Base-by-base conservation (phyloP, 2,888 invertebrate species). In the Drosophila fulvimacula region DNA sequence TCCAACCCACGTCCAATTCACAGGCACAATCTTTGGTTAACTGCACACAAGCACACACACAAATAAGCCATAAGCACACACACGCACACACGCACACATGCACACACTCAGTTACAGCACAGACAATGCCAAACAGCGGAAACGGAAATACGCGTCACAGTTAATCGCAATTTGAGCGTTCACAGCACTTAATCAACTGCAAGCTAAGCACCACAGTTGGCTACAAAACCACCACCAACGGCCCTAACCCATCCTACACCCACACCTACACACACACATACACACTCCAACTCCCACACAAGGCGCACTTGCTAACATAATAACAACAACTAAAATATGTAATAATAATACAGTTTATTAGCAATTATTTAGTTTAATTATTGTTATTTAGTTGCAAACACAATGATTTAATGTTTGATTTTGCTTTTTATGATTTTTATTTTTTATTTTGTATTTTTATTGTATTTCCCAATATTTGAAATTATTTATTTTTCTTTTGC, bases 11-110 rank as follows among this genome's bases (percentile, higher is more conserved):
- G 56, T 79, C 66, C 79, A 74, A 79, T 83, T 79, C 73, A 81
- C 89, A 89, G 90, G 89, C 73, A 87, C 73, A 70, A 81, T 84
- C 67, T 81, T 74, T 85, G 86, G 86, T 85, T 89, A 89, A 81
- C 61, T 56, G 70, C 68, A 78, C 72, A 80, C 75, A 52, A 38
- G 60, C 61, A 64, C 61, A 75, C 49, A 55, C 38, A 53, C 59
- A 64, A 59, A 63, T 67, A 65, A 53, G 34, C 49, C 70, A 60
- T 58, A 57, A 36, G 64, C 64, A 56, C 38, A 13, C 52, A 48
- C 65, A 75, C 44, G 51, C 38, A 56, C 21, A 44, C 61, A 62
- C 70, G 60, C 59, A 55, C 30, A 60, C 64, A 46, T 64, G 27
- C 39, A 44, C 30, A 60, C 59, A 27, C 21, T 32, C 32, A 34